These are phyloP conservation scores for Trachelus troglodyta DNA, from an alignment of 2,888 invertebrate genomes.

Conservation along the genomic window DNA sequence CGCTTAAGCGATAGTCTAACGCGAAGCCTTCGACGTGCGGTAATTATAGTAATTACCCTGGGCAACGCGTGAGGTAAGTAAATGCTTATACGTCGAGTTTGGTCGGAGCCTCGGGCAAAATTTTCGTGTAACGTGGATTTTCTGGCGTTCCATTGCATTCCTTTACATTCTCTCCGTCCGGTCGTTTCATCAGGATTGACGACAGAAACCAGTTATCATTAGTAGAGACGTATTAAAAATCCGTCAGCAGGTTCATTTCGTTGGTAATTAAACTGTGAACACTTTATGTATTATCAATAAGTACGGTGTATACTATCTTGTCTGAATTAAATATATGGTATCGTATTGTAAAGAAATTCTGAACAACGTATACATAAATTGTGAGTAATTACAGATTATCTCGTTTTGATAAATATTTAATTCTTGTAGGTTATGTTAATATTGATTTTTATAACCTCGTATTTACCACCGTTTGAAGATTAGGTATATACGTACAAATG, in stretches of 20 bases:
- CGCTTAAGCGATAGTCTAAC: neutral
- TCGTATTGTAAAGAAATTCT: neutral
- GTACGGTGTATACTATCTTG: neutral
- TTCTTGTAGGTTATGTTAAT: neutral
- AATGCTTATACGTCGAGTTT: neutral
- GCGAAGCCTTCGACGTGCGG: neutral
- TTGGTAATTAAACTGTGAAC: neutral
- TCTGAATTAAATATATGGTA: neutral
- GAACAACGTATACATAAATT: neutral
- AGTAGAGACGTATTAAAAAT: neutral
- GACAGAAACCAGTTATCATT: neutral
- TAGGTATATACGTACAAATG: neutral
- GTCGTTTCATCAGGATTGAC: constrained; percentile 21
- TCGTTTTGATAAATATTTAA: neutral
- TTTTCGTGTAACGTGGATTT: constrained; percentile 11
- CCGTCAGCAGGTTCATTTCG: neutral
- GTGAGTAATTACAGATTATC: neutral
- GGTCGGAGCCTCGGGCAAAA: neutral
- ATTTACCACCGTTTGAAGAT: neutral
- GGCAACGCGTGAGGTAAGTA: neutral
- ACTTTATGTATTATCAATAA: neutral
- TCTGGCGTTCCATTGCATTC: constrained; percentile 10
- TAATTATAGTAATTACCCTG: neutral
- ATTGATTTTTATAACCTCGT: neutral
- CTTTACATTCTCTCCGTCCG: neutral